These are phyloP conservation scores for Tineola bisselliella DNA, from an alignment of 2,888 invertebrate species.

Conservation along the genomic window DNA sequence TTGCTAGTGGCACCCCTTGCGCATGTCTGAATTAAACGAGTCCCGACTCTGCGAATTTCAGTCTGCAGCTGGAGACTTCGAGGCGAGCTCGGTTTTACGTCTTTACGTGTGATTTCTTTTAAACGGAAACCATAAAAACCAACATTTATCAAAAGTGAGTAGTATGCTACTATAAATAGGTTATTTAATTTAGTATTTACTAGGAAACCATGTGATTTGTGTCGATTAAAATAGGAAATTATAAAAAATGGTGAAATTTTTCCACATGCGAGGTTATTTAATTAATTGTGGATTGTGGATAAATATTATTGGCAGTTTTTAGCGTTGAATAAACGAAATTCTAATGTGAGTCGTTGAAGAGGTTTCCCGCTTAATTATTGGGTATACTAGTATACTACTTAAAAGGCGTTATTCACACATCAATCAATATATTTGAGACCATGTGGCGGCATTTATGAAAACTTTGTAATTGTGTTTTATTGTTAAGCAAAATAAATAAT, in stretches of 20 bases:
- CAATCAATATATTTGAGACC: slow-evolving; percentile 19
- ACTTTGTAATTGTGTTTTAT: too few species aligned
- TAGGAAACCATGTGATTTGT: background rate
- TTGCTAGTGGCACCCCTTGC: slow-evolving; percentile 25
- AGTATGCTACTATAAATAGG: background rate
- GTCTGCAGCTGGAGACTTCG: slow-evolving; percentile 44
- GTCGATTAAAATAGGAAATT: background rate
- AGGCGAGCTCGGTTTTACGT: slow-evolving; percentile 19
- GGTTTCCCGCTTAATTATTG: background rate
- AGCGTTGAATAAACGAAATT: background rate
- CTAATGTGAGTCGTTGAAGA: background rate
- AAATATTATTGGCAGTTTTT: background rate
- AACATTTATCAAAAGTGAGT: slow-evolving; percentile 6
- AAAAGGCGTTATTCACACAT: background rate
- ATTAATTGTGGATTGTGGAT: background rate
- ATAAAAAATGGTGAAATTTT: background rate
- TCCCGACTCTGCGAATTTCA: slow-evolving; percentile 37
- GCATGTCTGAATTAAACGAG: slow-evolving; percentile 52
- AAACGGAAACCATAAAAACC: background rate
- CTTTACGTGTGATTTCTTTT: background rate
- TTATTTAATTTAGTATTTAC: background rate
- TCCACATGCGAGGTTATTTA: background rate
- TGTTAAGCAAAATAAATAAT: too few species aligned
- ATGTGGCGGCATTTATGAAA: slow-evolving; percentile 25
- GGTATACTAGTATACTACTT: background rate